Percentiles rank a stretch among this genome's conserved stretches.
Evolutionary conservation across 2,797 vertebrate genomes (phyloP).

Genomic region (Oreochromis grahami): DNA sequence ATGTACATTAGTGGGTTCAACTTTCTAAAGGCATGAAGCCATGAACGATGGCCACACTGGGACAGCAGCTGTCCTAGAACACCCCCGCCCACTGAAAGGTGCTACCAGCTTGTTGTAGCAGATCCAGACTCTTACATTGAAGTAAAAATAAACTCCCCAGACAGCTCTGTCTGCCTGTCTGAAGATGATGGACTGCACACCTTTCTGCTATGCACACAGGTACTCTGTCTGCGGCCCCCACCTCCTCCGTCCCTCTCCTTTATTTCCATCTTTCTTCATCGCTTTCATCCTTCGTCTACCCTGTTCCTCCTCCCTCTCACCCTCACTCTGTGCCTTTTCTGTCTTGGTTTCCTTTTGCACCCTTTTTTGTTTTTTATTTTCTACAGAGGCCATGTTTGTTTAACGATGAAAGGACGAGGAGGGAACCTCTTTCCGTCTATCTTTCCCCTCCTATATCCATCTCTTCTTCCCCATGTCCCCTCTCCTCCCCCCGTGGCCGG

Average conservation of each 20-base stretch:
- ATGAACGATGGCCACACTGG: slow-evolving; percentile 26
- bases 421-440: not conserved
- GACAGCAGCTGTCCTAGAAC: slow-evolving; percentile 25
- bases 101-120: slow-evolving; percentile 7
- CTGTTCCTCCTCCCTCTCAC: not conserved
- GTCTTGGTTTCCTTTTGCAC: not conserved
- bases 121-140: slow-evolving; percentile 31
- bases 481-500: not conserved
- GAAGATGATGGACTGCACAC: slow-evolving; percentile 64
- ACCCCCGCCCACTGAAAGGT: slow-evolving; percentile 12
- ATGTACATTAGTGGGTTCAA: not conserved
- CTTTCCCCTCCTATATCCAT: not conserved
- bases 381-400: slow-evolving; percentile 34
- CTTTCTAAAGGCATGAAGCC: not conserved
- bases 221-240: slow-evolving; percentile 1
- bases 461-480: not conserved
- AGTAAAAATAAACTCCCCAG: slow-evolving; percentile 73
- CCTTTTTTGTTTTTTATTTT: not conserved
- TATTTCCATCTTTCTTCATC: slow-evolving; percentile 26
- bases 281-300: slow-evolving; percentile 1
- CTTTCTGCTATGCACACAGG: slow-evolving; percentile 57
- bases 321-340: not conserved
- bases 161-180: slow-evolving; percentile 62
- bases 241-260: not conserved
- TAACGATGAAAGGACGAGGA: slow-evolving; percentile 37